These are phyloP conservation scores for Alviniconcha marisindica DNA, from an alignment of 1,140 invertebrate genomes.

Conservation along the genomic window DNA sequence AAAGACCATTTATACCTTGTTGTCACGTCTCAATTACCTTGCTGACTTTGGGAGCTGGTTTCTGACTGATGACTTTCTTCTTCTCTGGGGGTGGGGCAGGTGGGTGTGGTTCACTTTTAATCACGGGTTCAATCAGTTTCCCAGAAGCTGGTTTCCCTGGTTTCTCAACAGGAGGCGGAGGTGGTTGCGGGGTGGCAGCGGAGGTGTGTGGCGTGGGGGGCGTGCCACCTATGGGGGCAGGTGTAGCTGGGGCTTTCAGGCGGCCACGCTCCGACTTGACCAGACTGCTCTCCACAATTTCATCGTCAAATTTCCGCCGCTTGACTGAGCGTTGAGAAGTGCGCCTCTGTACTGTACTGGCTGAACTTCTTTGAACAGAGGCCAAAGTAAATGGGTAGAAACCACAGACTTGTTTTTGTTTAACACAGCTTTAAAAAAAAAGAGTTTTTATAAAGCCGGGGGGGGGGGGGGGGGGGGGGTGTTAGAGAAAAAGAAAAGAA, in stretches of 20 bases:
- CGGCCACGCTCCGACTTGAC: constrained; percentile 66
- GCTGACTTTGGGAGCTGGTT: constrained; percentile 22
- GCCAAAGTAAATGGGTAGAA: no score
- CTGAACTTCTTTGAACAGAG: no score
- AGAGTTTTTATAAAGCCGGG: no score
- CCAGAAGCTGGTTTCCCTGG: constrained; percentile 47
- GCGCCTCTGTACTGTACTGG: constrained; percentile 62
- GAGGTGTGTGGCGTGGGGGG: not conserved
- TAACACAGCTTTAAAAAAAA: no score
- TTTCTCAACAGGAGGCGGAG: constrained; percentile 39
- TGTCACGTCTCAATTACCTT: not conserved
- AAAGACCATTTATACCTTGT: no score
- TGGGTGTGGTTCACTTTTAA: constrained; percentile 32
- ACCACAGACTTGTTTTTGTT: no score
- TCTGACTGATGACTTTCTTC: constrained; percentile 53
- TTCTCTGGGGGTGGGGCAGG: constrained; percentile 57
- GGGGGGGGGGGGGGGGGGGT: no score
- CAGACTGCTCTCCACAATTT: constrained; percentile 85
- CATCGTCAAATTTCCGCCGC: constrained; percentile 96
- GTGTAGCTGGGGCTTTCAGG: constrained; percentile 14
- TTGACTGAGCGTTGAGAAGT: constrained; percentile 96
- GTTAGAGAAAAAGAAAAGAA: no score
- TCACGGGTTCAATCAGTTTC: constrained; percentile 52
- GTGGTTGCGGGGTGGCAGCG: constrained; percentile 29
- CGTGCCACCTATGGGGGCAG: not conserved